Evolutionary conservation across 37 sponge, comb jelly and placozoan species (phyloP).

Genomic region (Spongia lamella): DNA sequence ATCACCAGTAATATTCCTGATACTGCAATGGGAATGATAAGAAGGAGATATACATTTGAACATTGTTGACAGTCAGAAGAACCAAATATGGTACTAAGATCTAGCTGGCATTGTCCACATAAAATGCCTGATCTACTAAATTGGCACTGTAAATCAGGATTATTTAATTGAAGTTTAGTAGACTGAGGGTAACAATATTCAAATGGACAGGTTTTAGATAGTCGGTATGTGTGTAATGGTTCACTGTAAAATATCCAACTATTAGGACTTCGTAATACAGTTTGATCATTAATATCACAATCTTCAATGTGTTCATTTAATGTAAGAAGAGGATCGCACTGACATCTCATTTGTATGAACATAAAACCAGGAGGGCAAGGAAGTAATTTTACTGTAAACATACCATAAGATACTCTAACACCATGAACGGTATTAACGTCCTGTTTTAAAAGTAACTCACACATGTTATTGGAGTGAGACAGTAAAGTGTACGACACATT

Average conservation of each 20-base stretch:
- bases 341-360: background rate
- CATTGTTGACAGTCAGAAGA: constrained; percentile 2
- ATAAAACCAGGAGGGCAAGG: constrained; percentile 12
- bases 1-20: background rate
- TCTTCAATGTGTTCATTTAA: background rate
- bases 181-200: constrained; percentile 4
- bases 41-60: background rate
- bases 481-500: no score
- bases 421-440: no score
- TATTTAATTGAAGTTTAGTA: background rate
- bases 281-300: no score
- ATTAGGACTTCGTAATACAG: no score
- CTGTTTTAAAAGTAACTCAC: no score
- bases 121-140: constrained; percentile 1
- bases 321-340: background rate
- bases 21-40: background rate
- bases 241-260: no score
- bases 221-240: no score
- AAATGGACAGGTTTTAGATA: no score
- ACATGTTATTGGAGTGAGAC: no score
- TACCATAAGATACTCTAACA: no score
- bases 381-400: background rate
- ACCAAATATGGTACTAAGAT: constrained; percentile 9
- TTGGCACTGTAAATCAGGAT: constrained; percentile 16
- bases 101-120: constrained; percentile 4